Conservation (phyloP, 2,888 invertebrate species). For the Chaetoderma sp. region DNA sequence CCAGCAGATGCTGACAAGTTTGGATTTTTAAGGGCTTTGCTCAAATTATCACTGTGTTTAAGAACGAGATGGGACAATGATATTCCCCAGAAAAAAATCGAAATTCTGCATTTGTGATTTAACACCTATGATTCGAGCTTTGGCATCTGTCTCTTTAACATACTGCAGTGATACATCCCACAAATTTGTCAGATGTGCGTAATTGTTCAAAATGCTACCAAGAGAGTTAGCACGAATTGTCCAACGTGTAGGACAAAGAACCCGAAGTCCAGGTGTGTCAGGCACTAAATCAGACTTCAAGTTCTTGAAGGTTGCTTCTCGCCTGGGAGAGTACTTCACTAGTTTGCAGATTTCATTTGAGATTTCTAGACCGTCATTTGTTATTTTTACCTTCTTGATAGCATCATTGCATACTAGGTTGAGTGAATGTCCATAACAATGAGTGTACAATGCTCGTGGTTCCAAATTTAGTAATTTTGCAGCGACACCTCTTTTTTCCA, state of each 20-base stretch:
- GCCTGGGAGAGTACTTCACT: neutral
- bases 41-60: constrained; percentile 3
- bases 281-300: constrained; percentile 11
- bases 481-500: neutral
- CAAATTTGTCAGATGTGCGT: neutral
- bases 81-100: neutral
- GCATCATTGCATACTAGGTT: constrained; percentile 30
- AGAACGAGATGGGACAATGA: neutral
- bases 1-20: constrained; percentile 9
- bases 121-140: neutral
- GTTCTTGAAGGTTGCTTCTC: neutral
- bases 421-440: constrained; percentile 37
- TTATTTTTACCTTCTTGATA: constrained; percentile 19
- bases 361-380: constrained; percentile 19
- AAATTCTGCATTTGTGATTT: neutral
- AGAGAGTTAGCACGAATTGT: neutral
- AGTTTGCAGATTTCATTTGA: neutral
- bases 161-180: neutral
- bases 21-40: constrained; percentile 1
- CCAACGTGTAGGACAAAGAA: neutral
- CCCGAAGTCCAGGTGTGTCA: neutral
- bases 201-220: neutral
- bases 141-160: neutral
- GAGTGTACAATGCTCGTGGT: constrained; percentile 29
- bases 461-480: neutral